Conservation (phyloP, 2,888 invertebrate genomes). For the Metopia argyrocephala region DNA sequence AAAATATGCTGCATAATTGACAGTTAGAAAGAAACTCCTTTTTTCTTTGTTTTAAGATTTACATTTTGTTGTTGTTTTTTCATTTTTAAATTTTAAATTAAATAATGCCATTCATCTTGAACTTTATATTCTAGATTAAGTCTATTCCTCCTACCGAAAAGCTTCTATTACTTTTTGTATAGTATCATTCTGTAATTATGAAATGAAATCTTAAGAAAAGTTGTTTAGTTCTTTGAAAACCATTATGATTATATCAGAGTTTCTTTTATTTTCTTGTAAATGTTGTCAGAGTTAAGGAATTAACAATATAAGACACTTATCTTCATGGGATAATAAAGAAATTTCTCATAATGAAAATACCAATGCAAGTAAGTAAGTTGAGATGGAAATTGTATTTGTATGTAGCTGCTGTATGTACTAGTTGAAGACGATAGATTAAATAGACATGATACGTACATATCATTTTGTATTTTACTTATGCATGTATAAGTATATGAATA, state of each 20-base stretch:
- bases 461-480: too few relatives aligned
- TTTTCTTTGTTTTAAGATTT: background rate
- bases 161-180: background rate
- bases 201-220: background rate
- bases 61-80: background rate
- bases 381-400: background rate
- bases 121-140: too few relatives aligned
- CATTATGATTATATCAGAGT: background rate
- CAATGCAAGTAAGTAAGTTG: background rate
- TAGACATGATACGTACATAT: slow-evolving; percentile 43
- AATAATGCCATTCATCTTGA: background rate
- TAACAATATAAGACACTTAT: background rate
- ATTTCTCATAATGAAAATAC: slow-evolving; percentile 37
- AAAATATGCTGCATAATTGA: slow-evolving; percentile 15
- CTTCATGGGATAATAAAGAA: slow-evolving; percentile 10
- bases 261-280: background rate
- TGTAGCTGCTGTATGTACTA: too few relatives aligned
- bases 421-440: background rate
- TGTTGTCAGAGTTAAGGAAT: background rate
- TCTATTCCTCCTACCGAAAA: slow-evolving; percentile 10
- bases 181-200: background rate
- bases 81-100: background rate
- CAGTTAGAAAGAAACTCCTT: slow-evolving; percentile 37
- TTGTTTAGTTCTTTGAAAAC: background rate
- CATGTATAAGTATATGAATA: too few relatives aligned